Evolutionary conservation across 2,888 invertebrate genomes (phyloP), one percentile per base, ranked within the genome.

Genomic region (Amblyjoppa proteus): DNA sequence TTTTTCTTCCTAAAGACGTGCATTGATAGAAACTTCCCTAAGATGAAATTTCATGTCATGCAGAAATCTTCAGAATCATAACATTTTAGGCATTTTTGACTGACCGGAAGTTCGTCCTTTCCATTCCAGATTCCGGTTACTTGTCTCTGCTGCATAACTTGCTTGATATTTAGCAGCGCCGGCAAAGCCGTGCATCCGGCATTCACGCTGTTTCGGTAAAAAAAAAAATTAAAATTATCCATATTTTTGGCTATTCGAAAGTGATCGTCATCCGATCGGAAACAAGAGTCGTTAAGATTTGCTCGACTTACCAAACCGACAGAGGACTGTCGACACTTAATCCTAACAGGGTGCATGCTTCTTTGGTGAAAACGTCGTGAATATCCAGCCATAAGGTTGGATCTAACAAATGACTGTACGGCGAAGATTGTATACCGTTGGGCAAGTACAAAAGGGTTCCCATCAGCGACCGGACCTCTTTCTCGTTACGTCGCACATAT

Each of bases 61-160:
- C 41, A 9, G 41, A 41, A 9, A 41, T 11, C 41, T 41, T 11
- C 41, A 11, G 41, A 9, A 38, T 73, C 9, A 53, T 6, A 34
- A 6, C 11, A 11, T 76, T 68, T 13, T 41, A 4, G 34, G 41
- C 75, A 31, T 31, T 34, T 64, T 34, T 7, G 58, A 95, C 96
- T 95, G 94, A 98, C 97, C 3, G 99, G 99, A 92, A 99, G 95
- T 95, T 99, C 99, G 94, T 99, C 99, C 92, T 97, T 97, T 92
- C 98, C 97, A 91, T 97, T 97, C 99, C 99, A 99, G 90, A 99
- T 98, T 77, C 98, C 98, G 75, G 98, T 96, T 68, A 99, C 99
- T 94, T 98, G 97, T 88, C 97, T 95, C 83, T 97, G 97, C 94
- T 97, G 96, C 98, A 98, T 98, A 0, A 98, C 97, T 95, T 98